These are phyloP conservation scores for Neoitamus cyanurus DNA, from an alignment of 2,888 invertebrate genomes.

Conservation along the genomic window DNA sequence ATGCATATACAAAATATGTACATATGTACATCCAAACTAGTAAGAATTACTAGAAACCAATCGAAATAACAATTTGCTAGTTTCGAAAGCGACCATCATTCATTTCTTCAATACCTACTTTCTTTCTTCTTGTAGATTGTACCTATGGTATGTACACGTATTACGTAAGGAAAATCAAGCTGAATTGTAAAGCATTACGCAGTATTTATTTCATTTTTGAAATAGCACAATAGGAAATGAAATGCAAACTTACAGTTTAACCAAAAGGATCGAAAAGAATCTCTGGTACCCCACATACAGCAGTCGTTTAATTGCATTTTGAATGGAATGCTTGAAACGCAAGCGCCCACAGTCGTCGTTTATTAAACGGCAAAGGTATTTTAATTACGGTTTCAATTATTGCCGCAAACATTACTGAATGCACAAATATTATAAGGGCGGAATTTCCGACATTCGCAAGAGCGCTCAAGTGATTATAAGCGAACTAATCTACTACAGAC, in stretches of 20 bases:
- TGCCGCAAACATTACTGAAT: not conserved
- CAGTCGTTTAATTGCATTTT: not conserved
- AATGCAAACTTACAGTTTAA: not conserved
- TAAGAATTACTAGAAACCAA: too few species aligned
- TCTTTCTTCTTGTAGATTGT: too few species aligned
- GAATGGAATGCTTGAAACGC: not conserved
- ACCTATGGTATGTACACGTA: too few species aligned
- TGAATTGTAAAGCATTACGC: too few species aligned
- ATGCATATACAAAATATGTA: too few species aligned
- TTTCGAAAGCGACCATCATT: too few species aligned
- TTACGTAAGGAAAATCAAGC: too few species aligned
- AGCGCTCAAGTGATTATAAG: conserved; percentile 34
- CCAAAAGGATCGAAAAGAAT: not conserved
- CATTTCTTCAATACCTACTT: too few species aligned
- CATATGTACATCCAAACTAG: too few species aligned
- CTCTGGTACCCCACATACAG: not conserved
- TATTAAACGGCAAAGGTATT: not conserved
- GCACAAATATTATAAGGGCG: not conserved
- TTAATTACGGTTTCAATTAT: not conserved
- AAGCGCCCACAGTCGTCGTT: not conserved
- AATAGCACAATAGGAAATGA: too few species aligned
- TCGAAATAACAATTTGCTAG: too few species aligned
- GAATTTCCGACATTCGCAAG: not conserved
- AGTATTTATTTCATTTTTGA: too few species aligned
- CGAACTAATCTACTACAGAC: conserved; percentile 33